Percentiles rank a stretch among this genome's conserved stretches.
Conservation (phyloP, 2,888 invertebrate species). For the Escarpia spicata region DNA sequence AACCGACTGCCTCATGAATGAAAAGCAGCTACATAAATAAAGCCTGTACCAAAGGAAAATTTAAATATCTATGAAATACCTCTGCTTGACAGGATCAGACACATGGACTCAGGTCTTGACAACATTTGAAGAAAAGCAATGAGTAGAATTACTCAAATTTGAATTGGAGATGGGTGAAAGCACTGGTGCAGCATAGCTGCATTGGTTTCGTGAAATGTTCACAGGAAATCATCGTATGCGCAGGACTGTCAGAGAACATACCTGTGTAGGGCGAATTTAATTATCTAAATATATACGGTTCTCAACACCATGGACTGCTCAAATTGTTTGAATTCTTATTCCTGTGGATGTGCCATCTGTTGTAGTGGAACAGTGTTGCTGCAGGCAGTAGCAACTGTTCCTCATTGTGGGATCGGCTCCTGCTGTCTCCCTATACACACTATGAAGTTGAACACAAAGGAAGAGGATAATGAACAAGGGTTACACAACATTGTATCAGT, state of each 20-base stretch:
- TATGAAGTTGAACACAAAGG: neutral
- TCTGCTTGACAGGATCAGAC: neutral
- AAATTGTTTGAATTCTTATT: neutral
- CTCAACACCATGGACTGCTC: neutral
- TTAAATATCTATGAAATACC: neutral
- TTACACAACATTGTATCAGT: neutral
- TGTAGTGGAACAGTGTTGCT: neutral
- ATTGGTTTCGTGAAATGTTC: neutral
- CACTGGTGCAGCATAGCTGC: neutral
- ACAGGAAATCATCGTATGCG: neutral
- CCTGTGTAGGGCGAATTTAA: neutral
- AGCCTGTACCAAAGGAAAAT: neutral
- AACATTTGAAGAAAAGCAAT: neutral
- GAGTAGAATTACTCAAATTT: neutral
- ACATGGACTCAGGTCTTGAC: neutral
- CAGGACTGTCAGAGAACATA: neutral
- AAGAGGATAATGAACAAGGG: neutral
- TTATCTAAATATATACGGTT: neutral
- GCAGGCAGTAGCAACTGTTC: conserved; percentile 9
- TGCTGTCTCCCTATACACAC: neutral
- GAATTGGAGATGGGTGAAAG: neutral
- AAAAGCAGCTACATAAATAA: conserved; percentile 6
- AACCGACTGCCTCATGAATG: neutral
- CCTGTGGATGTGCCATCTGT: neutral
- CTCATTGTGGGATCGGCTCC: neutral